Evolutionary conservation across 2,113 vertebrate genomes (phyloP).

Genomic region (Trematomus loennbergii): DNA sequence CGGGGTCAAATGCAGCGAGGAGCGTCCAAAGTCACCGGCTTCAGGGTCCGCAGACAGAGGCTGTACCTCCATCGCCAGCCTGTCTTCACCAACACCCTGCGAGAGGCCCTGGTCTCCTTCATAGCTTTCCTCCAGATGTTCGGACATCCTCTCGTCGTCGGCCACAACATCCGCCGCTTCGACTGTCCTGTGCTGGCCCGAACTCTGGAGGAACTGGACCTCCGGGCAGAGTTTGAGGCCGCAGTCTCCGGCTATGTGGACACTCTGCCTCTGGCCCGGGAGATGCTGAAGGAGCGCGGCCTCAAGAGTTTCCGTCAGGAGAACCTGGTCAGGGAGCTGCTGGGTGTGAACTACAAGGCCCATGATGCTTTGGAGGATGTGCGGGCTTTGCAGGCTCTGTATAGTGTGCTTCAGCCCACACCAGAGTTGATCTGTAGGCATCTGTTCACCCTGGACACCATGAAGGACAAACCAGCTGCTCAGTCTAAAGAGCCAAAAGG

Average conservation of each 20-base stretch:
- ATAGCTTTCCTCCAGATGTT: slow-evolving; percentile 79
- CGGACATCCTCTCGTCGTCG: slow-evolving; percentile 63
- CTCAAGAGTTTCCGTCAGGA: slow-evolving; percentile 77
- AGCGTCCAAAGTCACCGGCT: slow-evolving; percentile 77
- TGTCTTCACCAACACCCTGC: slow-evolving; percentile 73
- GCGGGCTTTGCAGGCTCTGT: slow-evolving; percentile 74
- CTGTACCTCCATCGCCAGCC: slow-evolving; percentile 71
- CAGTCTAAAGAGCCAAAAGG: slow-evolving; percentile 20
- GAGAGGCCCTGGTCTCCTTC: slow-evolving; percentile 78
- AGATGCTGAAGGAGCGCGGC: slow-evolving; percentile 63
- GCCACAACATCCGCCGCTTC: slow-evolving; percentile 81
- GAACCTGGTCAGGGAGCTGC: slow-evolving; percentile 72
- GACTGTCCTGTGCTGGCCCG: slow-evolving; percentile 74
- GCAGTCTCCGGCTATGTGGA: slow-evolving; percentile 75
- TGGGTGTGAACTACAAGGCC: slow-evolving; percentile 75
- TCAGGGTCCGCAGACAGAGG: slow-evolving; percentile 64
- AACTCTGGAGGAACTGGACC: slow-evolving; percentile 66
- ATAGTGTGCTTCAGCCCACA: slow-evolving; percentile 57
- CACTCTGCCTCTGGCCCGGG: slow-evolving; percentile 74
- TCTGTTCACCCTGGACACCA: slow-evolving; percentile 64
- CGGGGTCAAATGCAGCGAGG: slow-evolving; percentile 63
- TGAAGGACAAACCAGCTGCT: slow-evolving; percentile 1
- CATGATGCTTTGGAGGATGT: slow-evolving; percentile 81
- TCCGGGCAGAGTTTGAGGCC: slow-evolving; percentile 64
- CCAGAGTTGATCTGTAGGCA: slow-evolving; percentile 53